Evolutionary conservation across 2,888 invertebrate species (phyloP).

Genomic region (Agriopis aurantiaria): DNA sequence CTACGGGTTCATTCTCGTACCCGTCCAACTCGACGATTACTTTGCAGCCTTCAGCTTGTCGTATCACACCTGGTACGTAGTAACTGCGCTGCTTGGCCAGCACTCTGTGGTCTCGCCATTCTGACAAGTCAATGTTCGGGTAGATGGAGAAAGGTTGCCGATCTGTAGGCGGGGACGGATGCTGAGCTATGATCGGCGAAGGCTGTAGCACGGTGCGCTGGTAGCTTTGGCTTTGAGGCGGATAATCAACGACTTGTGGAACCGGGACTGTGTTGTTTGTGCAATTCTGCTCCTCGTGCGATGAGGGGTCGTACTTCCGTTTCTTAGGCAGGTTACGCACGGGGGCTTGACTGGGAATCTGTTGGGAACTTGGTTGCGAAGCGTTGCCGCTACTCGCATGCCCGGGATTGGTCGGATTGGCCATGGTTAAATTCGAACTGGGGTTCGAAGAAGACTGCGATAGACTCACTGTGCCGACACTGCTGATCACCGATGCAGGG

Average conservation of each 20-base stretch:
- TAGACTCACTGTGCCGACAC: conserved; percentile 85
- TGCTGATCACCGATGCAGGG: conserved; percentile 87
- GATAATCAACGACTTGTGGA: conserved; percentile 67
- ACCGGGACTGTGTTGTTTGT: conserved; percentile 68
- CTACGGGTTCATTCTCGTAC: conserved; percentile 89
- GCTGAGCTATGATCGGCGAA: conserved; percentile 71
- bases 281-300: conserved; percentile 88
- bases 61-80: conserved; percentile 96
- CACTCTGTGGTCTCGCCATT: conserved; percentile 97
- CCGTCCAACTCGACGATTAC: conserved; percentile 94
- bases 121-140: conserved; percentile 93
- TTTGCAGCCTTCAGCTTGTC: conserved; percentile 89
- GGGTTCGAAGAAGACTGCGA: conserved; percentile 76
- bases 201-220: conserved; percentile 70
- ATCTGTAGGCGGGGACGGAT: conserved; percentile 86
- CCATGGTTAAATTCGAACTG: conserved; percentile 77
- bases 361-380: conserved; percentile 66
- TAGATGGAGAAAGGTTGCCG: conserved; percentile 81
- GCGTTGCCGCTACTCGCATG: conserved; percentile 69
- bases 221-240: conserved; percentile 55
- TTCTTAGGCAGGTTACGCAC: conserved; percentile 96
- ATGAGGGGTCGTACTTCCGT: conserved; percentile 93
- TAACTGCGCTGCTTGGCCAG: conserved; percentile 94
- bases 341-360: conserved; percentile 83
- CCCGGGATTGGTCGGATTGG: conserved; percentile 79